phyloP scores from a whole-genome alignment of 2,113 vertebrate genomes.

The Smithornis capensis region DNA sequence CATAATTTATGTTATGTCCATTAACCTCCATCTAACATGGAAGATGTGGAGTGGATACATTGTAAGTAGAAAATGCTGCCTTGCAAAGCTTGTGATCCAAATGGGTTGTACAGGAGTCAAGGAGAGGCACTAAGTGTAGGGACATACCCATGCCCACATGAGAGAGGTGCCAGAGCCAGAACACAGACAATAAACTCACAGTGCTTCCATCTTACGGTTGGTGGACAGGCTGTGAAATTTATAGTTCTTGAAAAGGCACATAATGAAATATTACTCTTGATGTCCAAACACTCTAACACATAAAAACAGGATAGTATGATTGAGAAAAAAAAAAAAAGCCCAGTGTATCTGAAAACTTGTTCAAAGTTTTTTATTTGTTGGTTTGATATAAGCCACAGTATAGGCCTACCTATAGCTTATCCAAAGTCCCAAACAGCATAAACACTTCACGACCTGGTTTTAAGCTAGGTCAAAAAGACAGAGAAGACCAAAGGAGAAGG shows the following conservation, averaged over 20 bases:
- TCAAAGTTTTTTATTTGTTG: background rate
- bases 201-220: background rate
- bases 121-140: background rate
- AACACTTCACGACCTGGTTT: background rate
- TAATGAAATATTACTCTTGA: background rate
- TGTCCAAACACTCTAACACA: background rate
- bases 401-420: background rate
- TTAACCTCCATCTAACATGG: background rate
- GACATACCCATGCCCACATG: background rate
- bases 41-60: accelerated
- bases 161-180: background rate
- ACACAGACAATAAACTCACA: background rate
- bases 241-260: background rate
- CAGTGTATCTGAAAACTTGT: background rate
- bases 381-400: background rate
- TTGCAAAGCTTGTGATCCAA: background rate
- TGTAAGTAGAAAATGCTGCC: background rate
- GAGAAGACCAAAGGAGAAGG: background rate
- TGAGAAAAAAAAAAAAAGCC: background rate
- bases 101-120: background rate
- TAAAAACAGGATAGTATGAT: background rate
- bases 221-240: background rate
- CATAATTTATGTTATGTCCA: background rate
- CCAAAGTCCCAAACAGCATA: background rate
- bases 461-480: background rate